phyloP scores from a whole-genome alignment of 2,888 invertebrate genomes.

The Xylophagus ater region DNA sequence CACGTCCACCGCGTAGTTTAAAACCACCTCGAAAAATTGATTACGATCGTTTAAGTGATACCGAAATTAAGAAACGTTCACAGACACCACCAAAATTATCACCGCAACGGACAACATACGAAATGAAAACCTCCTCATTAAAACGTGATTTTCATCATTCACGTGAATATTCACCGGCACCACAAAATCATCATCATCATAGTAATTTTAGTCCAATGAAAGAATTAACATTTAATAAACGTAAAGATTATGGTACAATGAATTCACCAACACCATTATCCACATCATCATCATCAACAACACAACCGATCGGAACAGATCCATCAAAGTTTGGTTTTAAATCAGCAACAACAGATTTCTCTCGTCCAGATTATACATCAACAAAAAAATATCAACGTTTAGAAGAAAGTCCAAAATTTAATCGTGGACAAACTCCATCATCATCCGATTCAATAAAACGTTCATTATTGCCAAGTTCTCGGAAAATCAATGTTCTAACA shows the following conservation, averaged over 20 bases:
- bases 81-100: slow-evolving; percentile 19
- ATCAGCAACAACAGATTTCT: slow-evolving; percentile 14
- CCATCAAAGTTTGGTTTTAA: slow-evolving; percentile 14
- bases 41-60: slow-evolving; percentile 21
- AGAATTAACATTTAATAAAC: slow-evolving; percentile 13
- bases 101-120: slow-evolving; percentile 16
- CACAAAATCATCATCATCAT: slow-evolving; percentile 15
- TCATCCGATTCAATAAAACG: slow-evolving; percentile 16
- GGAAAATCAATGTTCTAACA: slow-evolving; percentile 15
- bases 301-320: no score
- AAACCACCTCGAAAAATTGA: slow-evolving; percentile 22
- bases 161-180: slow-evolving; percentile 13
- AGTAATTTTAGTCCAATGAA: slow-evolving; percentile 12
- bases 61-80: slow-evolving; percentile 18
- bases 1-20: slow-evolving; percentile 19
- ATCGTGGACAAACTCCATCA: slow-evolving; percentile 1
- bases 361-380: slow-evolving; percentile 18
- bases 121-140: slow-evolving; percentile 19
- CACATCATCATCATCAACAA: no score
- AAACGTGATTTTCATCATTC: slow-evolving; percentile 16
- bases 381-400: slow-evolving; percentile 21
- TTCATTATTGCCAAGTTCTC: slow-evolving; percentile 17
- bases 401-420: slow-evolving; percentile 16
- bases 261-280: no score
- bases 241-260: slow-evolving; percentile 20